phyloP scores from a whole-genome alignment of 2,888 invertebrate genomes.

The Trissoscelio sp. region DNA sequence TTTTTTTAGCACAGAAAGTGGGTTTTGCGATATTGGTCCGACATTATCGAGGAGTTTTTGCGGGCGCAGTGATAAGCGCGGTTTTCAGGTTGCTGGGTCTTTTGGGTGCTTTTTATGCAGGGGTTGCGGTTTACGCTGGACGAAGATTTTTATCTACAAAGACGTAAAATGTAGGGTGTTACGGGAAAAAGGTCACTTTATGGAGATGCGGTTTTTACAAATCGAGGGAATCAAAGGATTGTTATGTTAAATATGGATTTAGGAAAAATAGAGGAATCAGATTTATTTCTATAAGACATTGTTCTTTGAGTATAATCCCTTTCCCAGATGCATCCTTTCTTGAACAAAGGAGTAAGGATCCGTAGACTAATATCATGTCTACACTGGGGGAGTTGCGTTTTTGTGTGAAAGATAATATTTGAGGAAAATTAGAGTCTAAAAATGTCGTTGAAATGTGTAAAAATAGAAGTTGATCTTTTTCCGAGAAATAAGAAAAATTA shows the following conservation, averaged over 20 bases:
- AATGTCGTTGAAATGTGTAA: background rate
- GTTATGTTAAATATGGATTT: background rate
- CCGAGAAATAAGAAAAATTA: too few species aligned
- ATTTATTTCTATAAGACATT: constrained; percentile 3
- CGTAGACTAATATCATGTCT: constrained; percentile 13
- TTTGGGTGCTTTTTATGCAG: background rate
- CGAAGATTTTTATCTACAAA: too few species aligned
- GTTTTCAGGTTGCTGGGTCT: background rate
- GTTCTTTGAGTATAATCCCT: constrained; percentile 5
- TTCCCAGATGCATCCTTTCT: constrained; percentile 15
- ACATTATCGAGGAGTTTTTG: constrained; percentile 15
- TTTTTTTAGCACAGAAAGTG: constrained; percentile 31
- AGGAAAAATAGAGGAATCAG: background rate
- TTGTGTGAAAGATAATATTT: constrained; percentile 20
- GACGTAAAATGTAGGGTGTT: too few species aligned
- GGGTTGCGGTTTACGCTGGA: background rate
- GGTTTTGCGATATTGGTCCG: constrained; percentile 10
- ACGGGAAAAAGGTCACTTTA: too few species aligned
- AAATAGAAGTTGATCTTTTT: too few species aligned
- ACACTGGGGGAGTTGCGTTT: background rate
- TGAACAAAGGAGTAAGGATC: constrained; percentile 26
- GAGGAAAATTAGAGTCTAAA: background rate
- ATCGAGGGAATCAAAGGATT: too few species aligned
- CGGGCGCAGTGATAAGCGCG: background rate
- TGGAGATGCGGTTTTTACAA: too few species aligned